These are phyloP conservation scores for Acrobasis repandana DNA, from an alignment of 2,888 invertebrate species.

Conservation along the genomic window DNA sequence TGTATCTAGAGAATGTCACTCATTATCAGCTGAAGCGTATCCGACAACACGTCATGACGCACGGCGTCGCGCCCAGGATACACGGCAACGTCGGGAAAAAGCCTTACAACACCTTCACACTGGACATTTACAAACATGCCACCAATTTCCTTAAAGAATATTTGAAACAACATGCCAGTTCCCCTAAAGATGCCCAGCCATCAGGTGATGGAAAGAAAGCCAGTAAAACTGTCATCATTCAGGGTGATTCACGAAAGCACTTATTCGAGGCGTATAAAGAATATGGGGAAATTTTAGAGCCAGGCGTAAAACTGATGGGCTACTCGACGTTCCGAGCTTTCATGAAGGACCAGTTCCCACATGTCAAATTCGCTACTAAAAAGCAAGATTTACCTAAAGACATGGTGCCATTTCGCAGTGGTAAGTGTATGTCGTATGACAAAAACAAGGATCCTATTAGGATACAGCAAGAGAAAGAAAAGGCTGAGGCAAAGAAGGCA, in stretches of 20 bases:
- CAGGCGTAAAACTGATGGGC: conserved; percentile 89
- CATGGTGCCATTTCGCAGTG: conserved; percentile 77
- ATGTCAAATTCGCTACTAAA: conserved; percentile 88
- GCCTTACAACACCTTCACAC: conserved; percentile 90
- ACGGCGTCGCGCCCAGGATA: conserved; percentile 89
- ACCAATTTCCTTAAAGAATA: conserved; percentile 89
- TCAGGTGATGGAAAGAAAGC: conserved; percentile 77
- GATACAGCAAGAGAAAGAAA: conserved; percentile 77
- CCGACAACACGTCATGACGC: conserved; percentile 89
- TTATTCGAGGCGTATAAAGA: conserved; percentile 89
- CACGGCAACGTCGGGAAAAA: conserved; percentile 92
- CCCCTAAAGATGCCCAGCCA: conserved; percentile 77
- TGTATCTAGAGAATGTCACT: conserved; percentile 90
- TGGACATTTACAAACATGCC: conserved; percentile 90
- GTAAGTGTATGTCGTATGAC: conserved; percentile 80
- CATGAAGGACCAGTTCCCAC: conserved; percentile 91
- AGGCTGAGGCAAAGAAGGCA: conserved; percentile 77
- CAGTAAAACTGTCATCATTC: conserved; percentile 77
- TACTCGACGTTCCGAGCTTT: conserved; percentile 91
- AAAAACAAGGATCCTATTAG: conserved; percentile 79
- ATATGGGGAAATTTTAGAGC: conserved; percentile 87
- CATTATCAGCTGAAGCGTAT: conserved; percentile 90
- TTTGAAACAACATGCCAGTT: conserved; percentile 85
- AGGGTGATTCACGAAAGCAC: conserved; percentile 85
- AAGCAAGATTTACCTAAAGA: conserved; percentile 76